These are phyloP conservation scores for Diceros bicornis DNA, from an alignment of 2,797 vertebrate genomes.

Conservation along the genomic window DNA sequence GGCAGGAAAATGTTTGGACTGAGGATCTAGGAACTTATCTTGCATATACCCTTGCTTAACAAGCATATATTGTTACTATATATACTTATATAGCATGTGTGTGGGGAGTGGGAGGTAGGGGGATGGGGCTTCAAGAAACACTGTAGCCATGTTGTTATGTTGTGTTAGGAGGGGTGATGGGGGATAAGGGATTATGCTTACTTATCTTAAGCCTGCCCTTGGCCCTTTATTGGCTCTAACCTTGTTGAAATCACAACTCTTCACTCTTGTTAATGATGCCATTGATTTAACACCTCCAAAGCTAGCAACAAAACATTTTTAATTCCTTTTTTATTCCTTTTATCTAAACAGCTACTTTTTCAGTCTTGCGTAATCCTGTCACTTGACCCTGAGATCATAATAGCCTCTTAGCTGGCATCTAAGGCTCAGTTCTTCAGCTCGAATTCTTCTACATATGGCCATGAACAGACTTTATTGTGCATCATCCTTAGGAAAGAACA, in stretches of 20 bases:
- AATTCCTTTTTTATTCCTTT: conserved; percentile 10
- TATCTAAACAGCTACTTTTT: conserved; percentile 36
- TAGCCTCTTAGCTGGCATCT: not conserved
- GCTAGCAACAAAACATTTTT: conserved; percentile 27
- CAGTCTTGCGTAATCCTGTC: not conserved
- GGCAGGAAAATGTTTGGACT: not conserved
- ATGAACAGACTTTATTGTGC: not conserved
- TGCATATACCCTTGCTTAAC: not conserved
- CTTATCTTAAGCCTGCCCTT: not conserved
- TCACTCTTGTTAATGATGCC: not conserved
- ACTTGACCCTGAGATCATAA: not conserved
- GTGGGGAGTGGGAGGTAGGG: accelerated
- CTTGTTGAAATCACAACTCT: conserved; percentile 31
- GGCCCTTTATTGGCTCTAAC: not conserved
- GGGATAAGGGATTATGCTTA: not conserved
- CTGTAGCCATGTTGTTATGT: not conserved
- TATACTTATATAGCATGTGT: not conserved
- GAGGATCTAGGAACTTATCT: not conserved
- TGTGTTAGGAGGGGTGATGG: not conserved
- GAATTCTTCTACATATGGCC: not conserved
- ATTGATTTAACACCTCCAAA: conserved; percentile 38
- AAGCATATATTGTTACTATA: not conserved
- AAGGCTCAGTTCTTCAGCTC: not conserved
- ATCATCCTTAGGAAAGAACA: not conserved
- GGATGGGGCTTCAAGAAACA: not conserved